Base-by-base conservation (phyloP, 2,113 vertebrate genomes). In the Rostratula benghalensis region DNA sequence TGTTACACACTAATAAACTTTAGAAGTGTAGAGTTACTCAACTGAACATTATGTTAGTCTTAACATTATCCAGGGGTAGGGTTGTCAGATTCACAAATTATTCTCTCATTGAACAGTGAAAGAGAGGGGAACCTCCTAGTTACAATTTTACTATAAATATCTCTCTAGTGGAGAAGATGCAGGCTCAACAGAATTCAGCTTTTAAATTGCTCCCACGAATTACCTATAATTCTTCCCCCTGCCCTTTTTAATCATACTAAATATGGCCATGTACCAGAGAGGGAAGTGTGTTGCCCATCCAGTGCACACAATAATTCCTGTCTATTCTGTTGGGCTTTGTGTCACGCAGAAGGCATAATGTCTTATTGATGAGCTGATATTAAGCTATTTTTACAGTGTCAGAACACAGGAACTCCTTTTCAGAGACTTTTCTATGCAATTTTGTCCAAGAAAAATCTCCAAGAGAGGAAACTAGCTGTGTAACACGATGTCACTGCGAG, bases 71-170 rank as follows among this genome's bases (percentile, higher is more conserved):
- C 90, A 57, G 74, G 93, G 94, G 85, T 88, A 89, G 89, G 93
- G 93, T 57, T 91, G 93, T 71, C 97, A 92, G 64, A 93, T 95
- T 94, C 96, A 94, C 95, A 97, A 97, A 97, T 96, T 97, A 89
- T 92, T 95, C 87, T 96, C 95, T 96, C 95, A 90, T 61, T 95
- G 93, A 97, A 82, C 83, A 96, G 84, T 68, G 78, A 96, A 90
- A 95, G 85, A 93, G 89, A 97, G 56, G 78, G 87, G 59, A 91
- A 51, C 90, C 90, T 97, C 92, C 85, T 94, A 61, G 94, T 96
- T 97, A 95, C 71, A 69, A 89, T 95, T 96, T 95, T 90, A 90
- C 94, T 95, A 91, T 86, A 95, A 97, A 96, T 96, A 78, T 78
- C 87, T 87, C 84, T 59, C 89, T 84, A 39, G 67, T 22, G 61